A percentile compares a stretch with the other conserved stretches of the same genome.
Conservation (phyloP, 2,888 invertebrate species). For the Cartodere bifasciata region DNA sequence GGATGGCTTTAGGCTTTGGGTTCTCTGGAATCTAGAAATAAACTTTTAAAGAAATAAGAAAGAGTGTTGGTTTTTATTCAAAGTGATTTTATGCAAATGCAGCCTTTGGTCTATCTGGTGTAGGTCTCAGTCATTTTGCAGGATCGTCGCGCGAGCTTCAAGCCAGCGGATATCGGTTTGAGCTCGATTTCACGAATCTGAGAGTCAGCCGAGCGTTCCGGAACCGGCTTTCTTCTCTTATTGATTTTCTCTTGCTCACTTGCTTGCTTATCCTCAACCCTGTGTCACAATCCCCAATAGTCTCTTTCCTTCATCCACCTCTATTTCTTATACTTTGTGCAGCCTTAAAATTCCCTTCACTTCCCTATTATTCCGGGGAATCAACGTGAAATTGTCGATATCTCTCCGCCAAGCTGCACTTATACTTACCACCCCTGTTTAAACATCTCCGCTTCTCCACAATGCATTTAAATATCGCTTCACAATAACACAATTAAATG, state of each 20-base stretch:
- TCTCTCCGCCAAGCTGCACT: no score
- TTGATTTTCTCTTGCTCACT: conserved; percentile 35
- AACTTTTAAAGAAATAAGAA: no score
- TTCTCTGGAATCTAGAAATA: no score
- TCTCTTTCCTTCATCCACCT: conserved; percentile 16
- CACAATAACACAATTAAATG: no score
- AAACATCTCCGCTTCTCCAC: no score
- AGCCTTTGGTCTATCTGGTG: conserved; percentile 29
- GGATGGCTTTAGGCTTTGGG: no score
- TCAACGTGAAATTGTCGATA: no score
- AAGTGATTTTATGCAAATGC: conserved; percentile 27
- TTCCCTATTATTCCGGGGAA: conserved; percentile 34
- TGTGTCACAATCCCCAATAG: conserved; percentile 23
- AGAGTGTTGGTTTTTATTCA: no score
- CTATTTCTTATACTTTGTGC: conserved; percentile 35
- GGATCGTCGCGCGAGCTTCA: conserved; percentile 34
- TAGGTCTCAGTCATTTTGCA: conserved; percentile 34
- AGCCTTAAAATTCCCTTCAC: conserved; percentile 38
- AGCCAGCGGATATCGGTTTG: conserved; percentile 35
- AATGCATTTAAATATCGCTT: no score
- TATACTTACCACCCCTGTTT: no score
- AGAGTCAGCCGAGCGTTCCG: conserved; percentile 38
- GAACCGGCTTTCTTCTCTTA: conserved; percentile 38
- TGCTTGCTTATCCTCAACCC: conserved; percentile 22
- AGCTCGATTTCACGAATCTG: conserved; percentile 38